A percentile compares a stretch with the other conserved stretches of the same genome.
These are phyloP conservation scores for Channa argus DNA, from an alignment of 2,113 vertebrate species.

Conservation along the genomic window DNA sequence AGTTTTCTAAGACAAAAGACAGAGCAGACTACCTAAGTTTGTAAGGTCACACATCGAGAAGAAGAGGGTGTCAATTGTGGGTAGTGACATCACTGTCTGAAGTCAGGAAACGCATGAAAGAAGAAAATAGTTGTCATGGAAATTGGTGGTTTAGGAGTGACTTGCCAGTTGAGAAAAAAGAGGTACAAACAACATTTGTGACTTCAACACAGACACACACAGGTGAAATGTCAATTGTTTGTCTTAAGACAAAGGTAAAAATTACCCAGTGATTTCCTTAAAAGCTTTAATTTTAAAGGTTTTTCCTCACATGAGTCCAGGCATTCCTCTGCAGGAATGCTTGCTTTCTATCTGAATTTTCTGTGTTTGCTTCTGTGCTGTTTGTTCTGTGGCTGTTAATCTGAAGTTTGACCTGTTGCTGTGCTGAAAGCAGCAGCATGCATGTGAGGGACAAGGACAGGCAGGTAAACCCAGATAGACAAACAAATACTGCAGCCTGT, in stretches of 20 bases:
- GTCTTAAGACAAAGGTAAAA: not conserved
- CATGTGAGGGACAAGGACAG: slow-evolving; percentile 49
- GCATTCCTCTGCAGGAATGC: slow-evolving; percentile 62
- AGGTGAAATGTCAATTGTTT: not conserved
- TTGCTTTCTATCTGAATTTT: slow-evolving; percentile 33
- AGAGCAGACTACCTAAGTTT: not conserved
- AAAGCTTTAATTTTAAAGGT: not conserved
- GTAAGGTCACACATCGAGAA: not conserved
- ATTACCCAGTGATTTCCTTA: not conserved
- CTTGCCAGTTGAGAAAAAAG: not conserved
- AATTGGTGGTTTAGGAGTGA: slow-evolving; percentile 20
- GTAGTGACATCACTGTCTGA: slow-evolving; percentile 43
- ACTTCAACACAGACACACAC: slow-evolving; percentile 5
- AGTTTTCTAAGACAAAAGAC: not conserved
- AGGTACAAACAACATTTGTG: not conserved
- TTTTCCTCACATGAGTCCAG: not conserved
- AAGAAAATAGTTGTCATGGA: slow-evolving; percentile 38
- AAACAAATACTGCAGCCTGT: slow-evolving; percentile 18
- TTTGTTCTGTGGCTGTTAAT: slow-evolving; percentile 66
- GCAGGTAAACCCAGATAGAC: slow-evolving; percentile 28
- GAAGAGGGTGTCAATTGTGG: slow-evolving; percentile 24
- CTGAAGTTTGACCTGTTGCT: slow-evolving; percentile 79
- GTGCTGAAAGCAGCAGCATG: slow-evolving; percentile 38
- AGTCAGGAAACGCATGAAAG: slow-evolving; percentile 43
- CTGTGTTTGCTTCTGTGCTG: slow-evolving; percentile 59